These are phyloP conservation scores for Agapostemon virescens DNA, from an alignment of 2,888 invertebrate genomes.

Conservation along the genomic window DNA sequence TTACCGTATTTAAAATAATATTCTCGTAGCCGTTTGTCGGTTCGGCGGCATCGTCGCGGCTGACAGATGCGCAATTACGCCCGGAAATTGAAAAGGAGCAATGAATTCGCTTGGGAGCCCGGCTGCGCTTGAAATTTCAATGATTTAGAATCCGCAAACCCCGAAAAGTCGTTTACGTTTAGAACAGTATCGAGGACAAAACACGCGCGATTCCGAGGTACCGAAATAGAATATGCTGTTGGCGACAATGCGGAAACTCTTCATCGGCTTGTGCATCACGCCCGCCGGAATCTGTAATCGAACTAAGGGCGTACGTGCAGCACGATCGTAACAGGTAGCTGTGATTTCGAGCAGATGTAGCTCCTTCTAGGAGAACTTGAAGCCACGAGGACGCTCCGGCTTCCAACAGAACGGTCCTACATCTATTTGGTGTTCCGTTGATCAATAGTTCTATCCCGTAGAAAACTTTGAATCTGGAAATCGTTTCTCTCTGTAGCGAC, in stretches of 20 bases:
- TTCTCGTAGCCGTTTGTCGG: background rate
- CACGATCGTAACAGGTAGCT: conserved; percentile 28
- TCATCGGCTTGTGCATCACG: conserved; percentile 37
- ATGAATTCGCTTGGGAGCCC: background rate
- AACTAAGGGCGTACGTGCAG: conserved; percentile 37
- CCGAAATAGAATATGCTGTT: background rate
- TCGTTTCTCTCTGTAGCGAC: too few relatives aligned
- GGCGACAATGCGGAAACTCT: conserved; percentile 3
- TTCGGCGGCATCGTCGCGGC: background rate
- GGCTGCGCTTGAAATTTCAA: background rate
- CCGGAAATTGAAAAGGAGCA: background rate
- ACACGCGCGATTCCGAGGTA: background rate
- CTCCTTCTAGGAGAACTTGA: background rate
- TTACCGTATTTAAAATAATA: conserved; percentile 12
- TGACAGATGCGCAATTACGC: background rate
- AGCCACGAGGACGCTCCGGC: background rate
- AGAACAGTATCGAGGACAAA: background rate
- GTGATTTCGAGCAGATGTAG: conserved; percentile 2
- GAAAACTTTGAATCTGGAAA: too few relatives aligned
- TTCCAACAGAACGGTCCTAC: background rate
- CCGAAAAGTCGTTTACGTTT: background rate
- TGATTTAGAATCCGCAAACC: background rate
- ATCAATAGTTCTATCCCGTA: too few relatives aligned
- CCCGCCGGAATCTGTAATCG: conserved; percentile 34
- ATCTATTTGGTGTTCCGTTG: background rate